These are phyloP conservation scores for Lochmaea capreae DNA, from an alignment of 2,888 invertebrate genomes.

Conservation along the genomic window DNA sequence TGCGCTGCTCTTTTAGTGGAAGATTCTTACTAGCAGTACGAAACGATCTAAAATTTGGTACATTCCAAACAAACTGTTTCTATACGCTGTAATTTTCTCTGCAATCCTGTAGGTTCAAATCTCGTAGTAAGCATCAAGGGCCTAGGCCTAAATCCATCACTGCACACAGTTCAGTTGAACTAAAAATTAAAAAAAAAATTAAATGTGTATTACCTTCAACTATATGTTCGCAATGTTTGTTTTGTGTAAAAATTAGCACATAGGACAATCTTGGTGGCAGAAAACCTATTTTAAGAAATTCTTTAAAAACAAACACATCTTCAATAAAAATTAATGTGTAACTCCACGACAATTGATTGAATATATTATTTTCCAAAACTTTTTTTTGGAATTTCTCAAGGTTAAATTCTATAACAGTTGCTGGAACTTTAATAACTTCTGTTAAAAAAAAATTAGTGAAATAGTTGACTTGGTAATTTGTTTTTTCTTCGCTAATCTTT, in stretches of 20 bases:
- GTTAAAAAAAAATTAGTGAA: conserved; percentile 9
- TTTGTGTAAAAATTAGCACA: conserved; percentile 12
- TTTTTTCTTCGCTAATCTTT: background rate
- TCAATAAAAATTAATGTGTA: conserved; percentile 13
- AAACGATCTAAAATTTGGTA: no score
- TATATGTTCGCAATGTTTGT: background rate
- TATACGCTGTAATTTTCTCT: no score
- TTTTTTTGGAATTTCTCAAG: background rate
- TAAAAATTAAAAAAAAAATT: background rate
- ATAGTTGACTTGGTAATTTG: background rate
- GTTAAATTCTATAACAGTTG: background rate
- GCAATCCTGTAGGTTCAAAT: no score
- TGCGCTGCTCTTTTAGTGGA: no score
- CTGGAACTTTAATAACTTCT: background rate
- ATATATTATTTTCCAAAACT: background rate
- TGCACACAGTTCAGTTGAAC: background rate
- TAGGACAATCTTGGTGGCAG: conserved; percentile 2
- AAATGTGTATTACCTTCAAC: conserved; percentile 1
- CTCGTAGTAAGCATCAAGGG: no score
- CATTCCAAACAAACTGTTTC: no score
- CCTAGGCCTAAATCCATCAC: no score
- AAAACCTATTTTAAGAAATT: conserved; percentile 8
- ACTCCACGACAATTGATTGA: background rate
- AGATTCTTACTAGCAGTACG: no score
- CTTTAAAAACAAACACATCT: background rate